A percentile compares a stretch with the other conserved stretches of the same genome.
These are phyloP conservation scores for Agrotis ipsilon DNA, from an alignment of 2,888 invertebrate genomes.

Conservation along the genomic window DNA sequence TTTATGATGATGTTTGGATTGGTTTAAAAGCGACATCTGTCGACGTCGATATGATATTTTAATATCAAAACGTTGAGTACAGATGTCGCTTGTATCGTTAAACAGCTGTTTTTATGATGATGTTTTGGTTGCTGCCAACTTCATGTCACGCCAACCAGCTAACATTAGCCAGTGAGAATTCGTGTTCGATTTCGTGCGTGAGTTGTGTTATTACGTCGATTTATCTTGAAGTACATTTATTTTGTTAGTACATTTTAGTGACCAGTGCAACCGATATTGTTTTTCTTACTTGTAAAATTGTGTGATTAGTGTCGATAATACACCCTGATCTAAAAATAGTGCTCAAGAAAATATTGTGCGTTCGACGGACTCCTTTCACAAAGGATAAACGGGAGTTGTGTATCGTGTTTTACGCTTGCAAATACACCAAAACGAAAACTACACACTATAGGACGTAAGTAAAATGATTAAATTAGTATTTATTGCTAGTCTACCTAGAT, in stretches of 20 bases:
- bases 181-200: conserved; percentile 75
- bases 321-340: conserved; percentile 54
- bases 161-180: conserved; percentile 69
- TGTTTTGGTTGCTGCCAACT: conserved; percentile 80
- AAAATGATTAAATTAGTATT: conserved; percentile 16
- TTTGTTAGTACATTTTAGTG: conserved; percentile 75
- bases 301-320: conserved; percentile 48
- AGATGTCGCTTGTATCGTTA: conserved; percentile 57
- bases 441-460: conserved; percentile 76
- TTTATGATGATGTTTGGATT: conserved; percentile 74
- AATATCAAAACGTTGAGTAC: neutral
- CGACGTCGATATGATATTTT: neutral
- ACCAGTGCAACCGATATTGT: conserved; percentile 68
- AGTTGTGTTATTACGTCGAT: conserved; percentile 69
- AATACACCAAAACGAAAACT: conserved; percentile 70
- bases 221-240: conserved; percentile 65
- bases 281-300: conserved; percentile 52
- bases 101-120: conserved; percentile 81
- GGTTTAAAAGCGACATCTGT: conserved; percentile 59
- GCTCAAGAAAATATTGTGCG: conserved; percentile 69
- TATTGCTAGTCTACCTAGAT: neutral
- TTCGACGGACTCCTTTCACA: conserved; percentile 82
- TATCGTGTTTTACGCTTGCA: conserved; percentile 69
- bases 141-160: conserved; percentile 73
- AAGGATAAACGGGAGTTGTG: conserved; percentile 79